Evolutionary conservation across 35 echinoderm and acorn worm species (phyloP).

Genomic region (Apostichopus parvimensis): DNA sequence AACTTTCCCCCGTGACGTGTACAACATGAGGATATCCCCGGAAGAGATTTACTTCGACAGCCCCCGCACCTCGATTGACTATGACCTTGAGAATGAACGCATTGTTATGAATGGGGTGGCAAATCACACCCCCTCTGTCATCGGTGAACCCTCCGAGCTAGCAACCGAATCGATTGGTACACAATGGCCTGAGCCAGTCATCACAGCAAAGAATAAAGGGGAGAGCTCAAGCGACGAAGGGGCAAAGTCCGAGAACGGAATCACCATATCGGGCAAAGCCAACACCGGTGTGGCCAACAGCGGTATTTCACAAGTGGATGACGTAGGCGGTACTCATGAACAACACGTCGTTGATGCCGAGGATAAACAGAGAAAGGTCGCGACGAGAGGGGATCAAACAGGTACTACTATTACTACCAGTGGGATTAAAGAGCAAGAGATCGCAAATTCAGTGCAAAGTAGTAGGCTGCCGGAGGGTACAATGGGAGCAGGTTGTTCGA

Average conservation of each 20-base stretch:
- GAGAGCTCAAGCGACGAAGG: slow-evolving; percentile 30
- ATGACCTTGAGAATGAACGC: slow-evolving; percentile 66
- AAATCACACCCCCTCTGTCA: slow-evolving; percentile 16
- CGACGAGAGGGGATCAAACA: neutral
- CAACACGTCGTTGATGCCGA: slow-evolving; percentile 47
- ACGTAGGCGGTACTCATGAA: slow-evolving; percentile 45
- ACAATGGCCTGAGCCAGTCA: slow-evolving; percentile 88
- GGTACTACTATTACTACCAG: neutral
- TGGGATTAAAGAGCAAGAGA: slow-evolving; percentile 34
- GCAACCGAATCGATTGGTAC: slow-evolving; percentile 75
- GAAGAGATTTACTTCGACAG: slow-evolving; percentile 82
- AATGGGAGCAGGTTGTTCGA: slow-evolving; percentile 52
- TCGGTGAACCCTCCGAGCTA: slow-evolving; percentile 59
- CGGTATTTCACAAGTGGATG: slow-evolving; percentile 58
- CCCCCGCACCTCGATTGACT: slow-evolving; percentile 87
- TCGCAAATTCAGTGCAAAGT: neutral
- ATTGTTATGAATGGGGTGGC: slow-evolving; percentile 61
- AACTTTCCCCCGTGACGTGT: slow-evolving; percentile 88
- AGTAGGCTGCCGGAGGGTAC: slow-evolving; percentile 31
- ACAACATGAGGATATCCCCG: slow-evolving; percentile 67
- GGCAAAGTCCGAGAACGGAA: slow-evolving; percentile 46
- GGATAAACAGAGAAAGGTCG: slow-evolving; percentile 40
- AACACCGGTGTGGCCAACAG: slow-evolving; percentile 27
- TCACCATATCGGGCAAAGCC: slow-evolving; percentile 27
- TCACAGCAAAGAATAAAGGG: slow-evolving; percentile 62